Conservation (phyloP, 2,113 vertebrate genomes). For the Garra rufa region DNA sequence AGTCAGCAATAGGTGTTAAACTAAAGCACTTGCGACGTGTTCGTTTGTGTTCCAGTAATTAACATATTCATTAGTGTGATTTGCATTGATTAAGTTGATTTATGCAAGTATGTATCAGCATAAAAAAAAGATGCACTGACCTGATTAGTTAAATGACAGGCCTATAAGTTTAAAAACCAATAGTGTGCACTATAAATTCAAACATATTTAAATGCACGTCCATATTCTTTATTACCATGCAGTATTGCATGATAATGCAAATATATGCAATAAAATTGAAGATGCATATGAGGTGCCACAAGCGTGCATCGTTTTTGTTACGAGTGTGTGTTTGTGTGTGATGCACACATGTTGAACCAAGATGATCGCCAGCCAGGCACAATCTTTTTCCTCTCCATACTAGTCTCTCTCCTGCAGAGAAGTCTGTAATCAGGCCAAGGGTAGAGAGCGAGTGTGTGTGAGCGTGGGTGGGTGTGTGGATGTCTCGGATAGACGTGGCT, state of each 20-base stretch:
- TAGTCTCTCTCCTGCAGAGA: conserved; percentile 36
- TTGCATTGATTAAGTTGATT: conserved; percentile 43
- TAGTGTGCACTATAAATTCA: not conserved
- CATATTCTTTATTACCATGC: not conserved
- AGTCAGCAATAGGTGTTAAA: conserved; percentile 34
- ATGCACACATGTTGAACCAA: not conserved
- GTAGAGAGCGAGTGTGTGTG: not conserved
- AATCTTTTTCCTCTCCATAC: conserved; percentile 38
- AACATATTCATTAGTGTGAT: conserved; percentile 44
- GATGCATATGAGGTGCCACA: not conserved
- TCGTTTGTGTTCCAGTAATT: conserved; percentile 11
- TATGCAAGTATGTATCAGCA: conserved; percentile 35
- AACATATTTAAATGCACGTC: not conserved
- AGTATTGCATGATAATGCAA: not conserved
- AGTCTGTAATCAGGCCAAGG: conserved; percentile 45
- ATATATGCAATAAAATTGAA: not conserved
- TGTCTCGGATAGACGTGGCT: conserved; percentile 24
- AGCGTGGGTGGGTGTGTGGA: conserved; percentile 37
- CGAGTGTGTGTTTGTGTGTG: conserved; percentile 30
- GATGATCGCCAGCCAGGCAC: conserved; percentile 41
- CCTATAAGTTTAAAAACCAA: not conserved
- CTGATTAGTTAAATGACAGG: conserved; percentile 43
- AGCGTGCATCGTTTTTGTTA: conserved; percentile 6
- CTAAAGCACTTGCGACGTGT: conserved; percentile 5
- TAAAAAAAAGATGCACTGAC: conserved; percentile 5